Conservation (phyloP, 2,888 invertebrate genomes). For the Latrodectus elegans region DNA sequence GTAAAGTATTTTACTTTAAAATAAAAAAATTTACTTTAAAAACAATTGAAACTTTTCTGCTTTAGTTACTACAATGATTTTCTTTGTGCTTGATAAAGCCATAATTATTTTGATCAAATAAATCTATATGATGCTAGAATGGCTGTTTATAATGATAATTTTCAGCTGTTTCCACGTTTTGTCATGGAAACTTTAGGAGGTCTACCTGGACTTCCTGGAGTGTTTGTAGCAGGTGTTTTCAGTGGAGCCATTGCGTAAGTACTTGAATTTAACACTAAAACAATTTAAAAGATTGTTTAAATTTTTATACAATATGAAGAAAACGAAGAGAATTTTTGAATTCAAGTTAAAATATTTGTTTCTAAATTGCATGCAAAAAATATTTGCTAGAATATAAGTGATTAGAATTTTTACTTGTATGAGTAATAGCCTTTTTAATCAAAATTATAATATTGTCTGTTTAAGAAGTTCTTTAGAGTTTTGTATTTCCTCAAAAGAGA, state of each 20-base stretch:
- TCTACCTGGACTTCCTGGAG: constrained; percentile 76
- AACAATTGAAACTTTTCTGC: too few species aligned
- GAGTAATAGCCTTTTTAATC: too few species aligned
- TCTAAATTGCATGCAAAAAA: too few species aligned
- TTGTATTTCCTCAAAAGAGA: too few species aligned
- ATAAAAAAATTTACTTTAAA: too few species aligned
- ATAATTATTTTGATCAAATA: background rate
- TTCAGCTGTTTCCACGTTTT: constrained; percentile 86
- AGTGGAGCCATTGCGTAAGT: constrained; percentile 93
- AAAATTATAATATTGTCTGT: too few species aligned
- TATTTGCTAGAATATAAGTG: too few species aligned
- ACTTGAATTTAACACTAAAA: background rate
- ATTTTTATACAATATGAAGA: background rate
- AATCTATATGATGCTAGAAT: background rate
- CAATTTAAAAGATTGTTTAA: background rate
- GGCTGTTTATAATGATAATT: background rate
- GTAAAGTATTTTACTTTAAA: too few species aligned
- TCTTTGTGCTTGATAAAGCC: background rate
- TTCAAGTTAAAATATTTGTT: too few species aligned
- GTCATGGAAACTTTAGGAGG: constrained; percentile 87
- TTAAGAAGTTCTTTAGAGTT: too few species aligned
- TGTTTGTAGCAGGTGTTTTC: constrained; percentile 96
- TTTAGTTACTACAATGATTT: too few species aligned
- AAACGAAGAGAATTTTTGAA: background rate
- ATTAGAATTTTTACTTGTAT: too few species aligned